Base-by-base conservation (phyloP, 2,888 invertebrate genomes). In the Microplitis deprimator region DNA sequence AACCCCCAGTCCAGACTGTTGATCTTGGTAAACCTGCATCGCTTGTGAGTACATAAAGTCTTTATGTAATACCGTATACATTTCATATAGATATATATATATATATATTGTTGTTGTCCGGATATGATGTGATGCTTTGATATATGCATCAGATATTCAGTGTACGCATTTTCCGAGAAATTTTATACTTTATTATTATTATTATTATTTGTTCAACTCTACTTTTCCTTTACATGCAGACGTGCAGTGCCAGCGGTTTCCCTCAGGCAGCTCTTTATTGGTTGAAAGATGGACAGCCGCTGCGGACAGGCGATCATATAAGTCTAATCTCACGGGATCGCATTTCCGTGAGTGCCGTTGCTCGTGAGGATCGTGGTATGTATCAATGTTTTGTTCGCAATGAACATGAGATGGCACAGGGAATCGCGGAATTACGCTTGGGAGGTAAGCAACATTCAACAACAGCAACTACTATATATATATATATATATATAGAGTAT, bases 1-100 rank as follows among this genome's bases (percentile, higher is more conserved):
- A 90, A 69, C 91, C 91, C 10, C 84, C 86, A 72, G 87, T 88
- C 77, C 88, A 90, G 81, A 90, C 90, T 6, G 90, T 92, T 41
- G 91, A 91, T 85, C 90, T 91, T 38, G 91, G 91, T 7, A 90
- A 91, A 79, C 87, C 90, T 17, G 92, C 92, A 16, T 86, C 88
- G 77, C 89, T 92, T 85, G 90, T 92, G 88, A 90, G 88, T 88
- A 79, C 50, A 50, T 13, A 13, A 29, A 29, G 29, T 29, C 29
- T 77, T 64, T 73, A 6, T 10, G 13, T 20, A 5, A n/a, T 20
- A 13, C 16, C 39, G 29, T 59, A 60, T 8, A 10, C 38, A 40
- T 13, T 65, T 17, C 40, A 29, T 29, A 29, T 29, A 20, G 1
- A 20, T 20, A 20, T 20, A n/a, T 20, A n/a, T n/a, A n/a, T n/a